These are phyloP conservation scores for Narcine bancroftii DNA, from an alignment of 2,113 vertebrate genomes.

Conservation along the genomic window DNA sequence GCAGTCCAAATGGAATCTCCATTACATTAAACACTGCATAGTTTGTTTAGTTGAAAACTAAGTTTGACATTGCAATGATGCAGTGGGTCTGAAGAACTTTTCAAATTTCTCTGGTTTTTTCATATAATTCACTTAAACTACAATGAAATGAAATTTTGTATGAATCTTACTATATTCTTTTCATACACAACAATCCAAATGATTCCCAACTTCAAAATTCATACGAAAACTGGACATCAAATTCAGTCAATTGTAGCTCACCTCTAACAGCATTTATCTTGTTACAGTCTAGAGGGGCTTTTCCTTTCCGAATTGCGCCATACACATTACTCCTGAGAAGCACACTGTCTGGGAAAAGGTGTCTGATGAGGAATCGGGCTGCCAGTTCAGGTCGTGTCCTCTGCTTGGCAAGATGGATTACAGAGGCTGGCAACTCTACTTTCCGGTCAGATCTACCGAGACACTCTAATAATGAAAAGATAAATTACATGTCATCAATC, in stretches of 20 bases:
- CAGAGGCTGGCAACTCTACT: constrained; percentile 52
- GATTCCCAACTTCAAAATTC: neutral
- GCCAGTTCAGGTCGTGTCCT: constrained; percentile 55
- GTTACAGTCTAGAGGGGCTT: constrained; percentile 56
- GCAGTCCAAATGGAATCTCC: neutral
- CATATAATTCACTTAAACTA: neutral
- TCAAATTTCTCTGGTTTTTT: neutral
- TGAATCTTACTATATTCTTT: neutral
- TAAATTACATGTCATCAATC: neutral
- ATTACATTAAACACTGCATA: neutral
- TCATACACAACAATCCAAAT: neutral
- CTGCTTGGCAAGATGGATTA: constrained; percentile 53
- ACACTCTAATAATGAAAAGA: constrained; percentile 46
- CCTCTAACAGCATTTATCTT: constrained; percentile 64
- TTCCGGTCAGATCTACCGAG: constrained; percentile 56
- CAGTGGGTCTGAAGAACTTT: neutral
- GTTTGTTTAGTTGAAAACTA: neutral
- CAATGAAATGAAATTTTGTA: neutral
- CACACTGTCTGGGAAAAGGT: constrained; percentile 62
- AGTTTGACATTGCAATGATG: neutral
- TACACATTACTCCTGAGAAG: constrained; percentile 61
- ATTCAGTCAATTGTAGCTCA: constrained; percentile 40
- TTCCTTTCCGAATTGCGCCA: constrained; percentile 50
- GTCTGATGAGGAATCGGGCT: constrained; percentile 60
- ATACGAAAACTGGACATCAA: neutral